Conservation (phyloP, 2,888 invertebrate species). For the Drosophila suboccidentalis region DNA sequence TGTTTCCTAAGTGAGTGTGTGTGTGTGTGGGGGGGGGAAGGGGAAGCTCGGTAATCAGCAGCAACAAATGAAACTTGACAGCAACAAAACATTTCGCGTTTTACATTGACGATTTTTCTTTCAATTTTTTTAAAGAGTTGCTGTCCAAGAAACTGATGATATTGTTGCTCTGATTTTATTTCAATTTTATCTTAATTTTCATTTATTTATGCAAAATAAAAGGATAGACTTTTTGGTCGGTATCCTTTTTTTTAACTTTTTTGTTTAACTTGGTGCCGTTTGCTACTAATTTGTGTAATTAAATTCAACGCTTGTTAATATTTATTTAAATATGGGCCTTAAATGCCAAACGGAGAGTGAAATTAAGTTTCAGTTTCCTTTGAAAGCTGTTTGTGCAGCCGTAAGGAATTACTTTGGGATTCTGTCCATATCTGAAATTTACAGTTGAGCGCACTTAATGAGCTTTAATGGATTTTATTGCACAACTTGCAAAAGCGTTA, state of each 20-base stretch:
- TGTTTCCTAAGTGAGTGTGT: slow-evolving; percentile 4
- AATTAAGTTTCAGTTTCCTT: slow-evolving; percentile 39
- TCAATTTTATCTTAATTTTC: not conserved
- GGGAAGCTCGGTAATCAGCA: slow-evolving; percentile 50
- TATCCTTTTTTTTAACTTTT: slow-evolving; percentile 6
- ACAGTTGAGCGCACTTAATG: slow-evolving; percentile 61
- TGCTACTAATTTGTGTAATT: slow-evolving; percentile 52
- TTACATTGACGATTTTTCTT: slow-evolving; percentile 31
- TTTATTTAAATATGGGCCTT: slow-evolving; percentile 41
- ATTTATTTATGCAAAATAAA: slow-evolving; percentile 24
- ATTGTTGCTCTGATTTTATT: slow-evolving; percentile 12
- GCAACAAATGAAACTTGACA: slow-evolving; percentile 70
- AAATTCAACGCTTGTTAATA: slow-evolving; percentile 63
- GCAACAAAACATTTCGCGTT: slow-evolving; percentile 47
- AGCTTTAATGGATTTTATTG: slow-evolving; percentile 56
- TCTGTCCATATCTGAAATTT: slow-evolving; percentile 48
- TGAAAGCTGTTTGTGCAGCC: slow-evolving; percentile 17
- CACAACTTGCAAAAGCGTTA: slow-evolving; percentile 28
- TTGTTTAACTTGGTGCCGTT: not conserved
- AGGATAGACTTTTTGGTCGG: not conserved
- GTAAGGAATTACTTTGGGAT: slow-evolving; percentile 29
- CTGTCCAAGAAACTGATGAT: slow-evolving; percentile 11
- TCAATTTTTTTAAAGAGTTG: slow-evolving; percentile 43
- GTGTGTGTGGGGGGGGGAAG: not conserved
- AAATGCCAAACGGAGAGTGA: slow-evolving; percentile 13